Base-by-base conservation (phyloP, 2,797 vertebrate species). In the Cryptoblepharus egeriae region DNA sequence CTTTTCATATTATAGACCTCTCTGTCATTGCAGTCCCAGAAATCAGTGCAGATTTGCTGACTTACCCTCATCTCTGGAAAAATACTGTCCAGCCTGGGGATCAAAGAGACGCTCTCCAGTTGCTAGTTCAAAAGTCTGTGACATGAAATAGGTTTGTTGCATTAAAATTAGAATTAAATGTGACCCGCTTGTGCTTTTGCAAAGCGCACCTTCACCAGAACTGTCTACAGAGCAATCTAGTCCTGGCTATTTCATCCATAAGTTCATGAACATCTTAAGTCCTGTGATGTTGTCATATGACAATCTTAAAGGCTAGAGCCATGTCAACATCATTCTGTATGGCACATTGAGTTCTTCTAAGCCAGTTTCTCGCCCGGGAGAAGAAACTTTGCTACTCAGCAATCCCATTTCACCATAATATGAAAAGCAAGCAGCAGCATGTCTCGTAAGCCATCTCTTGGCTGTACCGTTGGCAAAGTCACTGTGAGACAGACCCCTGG, bases 1-100 rank as follows among this genome's bases (percentile, higher is more conserved):
- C 18, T 8, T n/a, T 8, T n/a, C 1, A 22, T 61, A 20, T 24
- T 18, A 30, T 22, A 24, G 1, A 1, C 2, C 3, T 28, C 84
- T 80, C 11, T 11, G 20, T 37, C 39, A 76, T 45, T 39, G 39
- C 79, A 79, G 67, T 72, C 1, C 80, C 20, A 81, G 75, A 77
- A 85, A 88, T 68, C 30, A 24, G 13, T 18, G n/a, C 13, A 16
- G 0, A 8, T 13, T 42, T 57, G 60, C 37, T 9, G 57, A 57
- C 87, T 69, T 95, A 98, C 97, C 97, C 72, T 98, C 97, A 82
- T 97, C 96, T 93, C 96, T 94, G 80, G 97, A 97, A 91, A 96
- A 95, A 26, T 92, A 93, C 28, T 95, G 94, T 32, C 95, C 91
- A 70, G 95, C 93, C 92, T 95, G 96, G 78, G 97, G 97, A 81